These are phyloP conservation scores for Tenualosa ilisha DNA, from an alignment of 2,797 vertebrate species.

Conservation along the genomic window DNA sequence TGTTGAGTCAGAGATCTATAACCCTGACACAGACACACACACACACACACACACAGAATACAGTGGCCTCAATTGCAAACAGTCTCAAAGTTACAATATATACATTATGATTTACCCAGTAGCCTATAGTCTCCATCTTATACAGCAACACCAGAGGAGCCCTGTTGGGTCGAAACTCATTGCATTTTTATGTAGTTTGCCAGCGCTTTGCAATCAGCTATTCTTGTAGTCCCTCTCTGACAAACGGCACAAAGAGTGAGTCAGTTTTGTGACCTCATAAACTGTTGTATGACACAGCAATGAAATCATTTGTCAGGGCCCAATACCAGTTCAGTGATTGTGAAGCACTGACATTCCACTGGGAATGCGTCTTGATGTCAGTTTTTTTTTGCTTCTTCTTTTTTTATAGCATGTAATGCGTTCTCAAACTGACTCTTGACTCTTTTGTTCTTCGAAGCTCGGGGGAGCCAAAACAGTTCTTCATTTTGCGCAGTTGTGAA, in stretches of 20 bases:
- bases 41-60: background rate
- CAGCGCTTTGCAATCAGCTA: background rate
- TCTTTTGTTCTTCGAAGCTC: background rate
- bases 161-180: background rate
- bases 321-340: background rate
- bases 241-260: background rate
- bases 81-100: background rate
- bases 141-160: background rate
- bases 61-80: background rate
- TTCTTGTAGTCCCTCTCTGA: background rate
- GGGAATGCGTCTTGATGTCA: background rate
- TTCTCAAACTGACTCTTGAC: background rate
- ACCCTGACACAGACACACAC: background rate
- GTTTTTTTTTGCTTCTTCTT: background rate
- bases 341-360: background rate
- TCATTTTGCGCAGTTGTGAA: slow-evolving; percentile 21
- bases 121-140: background rate
- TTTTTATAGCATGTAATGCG: background rate
- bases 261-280: background rate
- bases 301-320: background rate
- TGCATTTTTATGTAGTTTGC: background rate
- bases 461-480: background rate
- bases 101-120: background rate
- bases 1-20: background rate
- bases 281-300: slow-evolving; percentile 8